These are phyloP conservation scores for Microplitis mediator DNA, from an alignment of 1,140 invertebrate genomes.

Conservation along the genomic window DNA sequence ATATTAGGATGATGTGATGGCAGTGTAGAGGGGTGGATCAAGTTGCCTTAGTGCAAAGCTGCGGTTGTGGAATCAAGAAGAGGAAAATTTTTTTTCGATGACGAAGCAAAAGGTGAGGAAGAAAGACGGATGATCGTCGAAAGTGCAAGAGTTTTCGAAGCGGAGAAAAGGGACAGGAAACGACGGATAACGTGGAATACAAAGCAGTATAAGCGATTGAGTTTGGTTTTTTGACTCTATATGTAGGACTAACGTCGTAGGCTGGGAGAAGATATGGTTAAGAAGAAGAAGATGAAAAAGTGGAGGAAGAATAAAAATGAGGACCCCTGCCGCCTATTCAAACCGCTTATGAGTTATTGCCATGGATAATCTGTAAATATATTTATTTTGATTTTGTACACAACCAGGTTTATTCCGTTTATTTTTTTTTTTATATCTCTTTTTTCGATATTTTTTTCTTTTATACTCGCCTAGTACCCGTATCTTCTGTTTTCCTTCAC, in stretches of 20 bases:
- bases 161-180: slow-evolving; percentile 31
- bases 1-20: not conserved
- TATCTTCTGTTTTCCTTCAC: slow-evolving; percentile 27
- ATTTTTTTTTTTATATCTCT: slow-evolving; percentile 25
- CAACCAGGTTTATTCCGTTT: slow-evolving; percentile 46
- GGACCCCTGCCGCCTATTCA: slow-evolving; percentile 58
- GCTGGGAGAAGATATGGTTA: slow-evolving; percentile 18
- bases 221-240: not conserved
- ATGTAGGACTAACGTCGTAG: not conserved
- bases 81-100: slow-evolving; percentile 22
- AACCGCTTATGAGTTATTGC: slow-evolving; percentile 58
- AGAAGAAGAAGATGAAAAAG: slow-evolving; percentile 15
- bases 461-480: slow-evolving; percentile 19
- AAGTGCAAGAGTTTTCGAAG: slow-evolving; percentile 35
- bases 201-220: slow-evolving; percentile 43
- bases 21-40: slow-evolving; percentile 48
- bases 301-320: slow-evolving; percentile 37
- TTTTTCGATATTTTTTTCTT: slow-evolving; percentile 21
- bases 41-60: slow-evolving; percentile 46
- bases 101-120: not conserved
- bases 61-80: slow-evolving; percentile 20
- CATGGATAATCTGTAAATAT: slow-evolving; percentile 61
- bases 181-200: slow-evolving; percentile 54
- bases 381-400: slow-evolving; percentile 61
- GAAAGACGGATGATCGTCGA: not conserved